Conservation (phyloP, 2,888 invertebrate species). For the Lochmaea crataegi region DNA sequence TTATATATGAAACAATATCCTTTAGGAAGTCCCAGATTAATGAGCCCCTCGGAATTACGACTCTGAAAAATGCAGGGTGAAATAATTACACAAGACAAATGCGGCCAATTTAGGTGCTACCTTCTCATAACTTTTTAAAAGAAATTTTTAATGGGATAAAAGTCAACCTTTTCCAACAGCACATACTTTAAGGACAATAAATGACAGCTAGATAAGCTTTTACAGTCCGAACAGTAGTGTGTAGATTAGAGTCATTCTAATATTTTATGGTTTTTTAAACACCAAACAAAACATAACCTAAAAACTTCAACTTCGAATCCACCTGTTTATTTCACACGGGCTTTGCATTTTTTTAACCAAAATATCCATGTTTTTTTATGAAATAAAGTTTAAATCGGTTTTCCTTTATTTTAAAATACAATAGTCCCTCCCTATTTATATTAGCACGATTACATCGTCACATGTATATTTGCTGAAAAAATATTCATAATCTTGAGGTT, state of each 20-base stretch:
- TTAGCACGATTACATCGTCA: slow-evolving; percentile 1
- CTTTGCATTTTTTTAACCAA: neutral
- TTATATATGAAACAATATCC: slow-evolving; percentile 26
- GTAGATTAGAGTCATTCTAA: no score
- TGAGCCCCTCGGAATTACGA: slow-evolving; percentile 37
- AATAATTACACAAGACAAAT: slow-evolving; percentile 47
- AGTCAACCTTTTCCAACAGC: slow-evolving; percentile 22
- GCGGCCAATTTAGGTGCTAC: slow-evolving; percentile 42
- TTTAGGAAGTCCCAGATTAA: slow-evolving; percentile 31
- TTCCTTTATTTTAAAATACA: neutral
- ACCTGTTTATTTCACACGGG: neutral
- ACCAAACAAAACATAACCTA: neutral
- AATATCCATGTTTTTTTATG: neutral
- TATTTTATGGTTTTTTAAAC: neutral
- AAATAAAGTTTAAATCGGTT: neutral
- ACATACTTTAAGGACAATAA: slow-evolving; percentile 21
- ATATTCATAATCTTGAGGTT: neutral
- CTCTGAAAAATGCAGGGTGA: slow-evolving; percentile 42
- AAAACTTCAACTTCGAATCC: no score
- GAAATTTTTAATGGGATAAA: slow-evolving; percentile 33
- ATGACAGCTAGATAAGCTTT: slow-evolving; percentile 13
- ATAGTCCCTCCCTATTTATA: neutral
- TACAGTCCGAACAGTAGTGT: neutral
- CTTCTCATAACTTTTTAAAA: slow-evolving; percentile 40
- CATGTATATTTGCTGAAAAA: slow-evolving; percentile 1